These are phyloP conservation scores for Nymphalis io DNA, from an alignment of 1,140 invertebrate genomes.

Conservation along the genomic window DNA sequence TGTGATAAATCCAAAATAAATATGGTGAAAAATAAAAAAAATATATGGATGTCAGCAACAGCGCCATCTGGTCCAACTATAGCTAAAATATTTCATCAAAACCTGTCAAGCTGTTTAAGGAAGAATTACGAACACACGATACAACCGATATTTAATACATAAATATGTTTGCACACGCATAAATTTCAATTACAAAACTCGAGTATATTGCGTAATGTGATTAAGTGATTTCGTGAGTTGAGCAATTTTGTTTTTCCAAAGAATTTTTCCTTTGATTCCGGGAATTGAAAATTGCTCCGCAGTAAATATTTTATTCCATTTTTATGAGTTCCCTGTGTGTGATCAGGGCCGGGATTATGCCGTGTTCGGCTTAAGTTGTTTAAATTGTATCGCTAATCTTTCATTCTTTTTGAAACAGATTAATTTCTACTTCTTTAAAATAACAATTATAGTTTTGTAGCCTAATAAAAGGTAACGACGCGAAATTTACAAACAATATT, in stretches of 20 bases:
- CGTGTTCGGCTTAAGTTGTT: not conserved
- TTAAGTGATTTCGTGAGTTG: conserved; percentile 12
- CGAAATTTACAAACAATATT: too few relatives aligned
- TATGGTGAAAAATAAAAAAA: too few relatives aligned
- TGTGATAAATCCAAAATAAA: too few relatives aligned
- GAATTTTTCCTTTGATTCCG: not conserved
- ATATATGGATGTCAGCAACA: too few relatives aligned
- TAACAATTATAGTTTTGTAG: too few relatives aligned
- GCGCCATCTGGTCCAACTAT: too few relatives aligned
- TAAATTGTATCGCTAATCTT: too few relatives aligned
- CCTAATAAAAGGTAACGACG: too few relatives aligned
- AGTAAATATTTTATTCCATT: not conserved
- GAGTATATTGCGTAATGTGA: conserved; percentile 10
- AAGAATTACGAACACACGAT: too few relatives aligned
- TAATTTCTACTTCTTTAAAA: not conserved
- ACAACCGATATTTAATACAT: not conserved
- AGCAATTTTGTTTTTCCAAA: conserved; percentile 1
- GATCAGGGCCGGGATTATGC: not conserved
- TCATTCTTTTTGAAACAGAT: not conserved
- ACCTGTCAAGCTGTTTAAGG: too few relatives aligned
- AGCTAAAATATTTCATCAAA: too few relatives aligned
- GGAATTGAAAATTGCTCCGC: not conserved
- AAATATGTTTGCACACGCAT: conserved; percentile 12
- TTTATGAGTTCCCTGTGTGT: not conserved
- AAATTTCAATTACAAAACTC: conserved; percentile 8